Evolutionary conservation across 2,888 invertebrate species (phyloP).

Genomic region (Zygogramma bicolorata): DNA sequence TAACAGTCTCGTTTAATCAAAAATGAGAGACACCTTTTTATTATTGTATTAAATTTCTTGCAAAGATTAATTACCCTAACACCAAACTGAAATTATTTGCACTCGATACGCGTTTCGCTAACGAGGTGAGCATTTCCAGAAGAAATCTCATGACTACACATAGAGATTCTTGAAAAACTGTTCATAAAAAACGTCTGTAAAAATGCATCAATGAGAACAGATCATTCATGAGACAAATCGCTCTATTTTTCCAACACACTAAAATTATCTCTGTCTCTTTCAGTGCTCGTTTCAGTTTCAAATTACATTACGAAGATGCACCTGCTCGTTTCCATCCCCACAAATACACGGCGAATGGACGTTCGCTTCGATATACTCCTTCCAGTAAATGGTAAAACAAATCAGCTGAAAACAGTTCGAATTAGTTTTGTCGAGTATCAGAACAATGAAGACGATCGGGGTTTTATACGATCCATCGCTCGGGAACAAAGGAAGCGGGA

Average conservation of each 20-base stretch:
- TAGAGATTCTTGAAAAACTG: too few species aligned
- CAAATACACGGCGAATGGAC: background rate
- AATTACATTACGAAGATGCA: background rate
- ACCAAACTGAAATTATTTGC: too few species aligned
- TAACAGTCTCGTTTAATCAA: too few species aligned
- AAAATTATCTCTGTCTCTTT: background rate
- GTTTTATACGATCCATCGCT: slow-evolving; percentile 56
- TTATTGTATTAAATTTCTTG: too few species aligned
- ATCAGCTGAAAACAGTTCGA: slow-evolving; percentile 42
- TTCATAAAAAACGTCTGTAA: background rate
- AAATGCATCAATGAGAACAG: background rate
- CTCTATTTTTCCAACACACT: background rate
- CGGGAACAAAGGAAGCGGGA: slow-evolving; percentile 54
- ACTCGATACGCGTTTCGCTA: too few species aligned
- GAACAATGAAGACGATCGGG: slow-evolving; percentile 57
- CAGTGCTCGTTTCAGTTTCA: background rate
- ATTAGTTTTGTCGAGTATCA: slow-evolving; percentile 60
- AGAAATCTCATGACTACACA: too few species aligned
- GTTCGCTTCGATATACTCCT: slow-evolving; percentile 14
- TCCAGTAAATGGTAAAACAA: slow-evolving; percentile 48
- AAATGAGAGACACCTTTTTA: too few species aligned
- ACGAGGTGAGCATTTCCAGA: too few species aligned
- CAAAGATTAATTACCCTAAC: too few species aligned
- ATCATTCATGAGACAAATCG: background rate
- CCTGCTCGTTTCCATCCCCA: background rate